Percentiles rank a stretch among this genome's conserved stretches.
phyloP scores from a whole-genome alignment of 2,888 invertebrate genomes.

The Trachelus stipa region DNA sequence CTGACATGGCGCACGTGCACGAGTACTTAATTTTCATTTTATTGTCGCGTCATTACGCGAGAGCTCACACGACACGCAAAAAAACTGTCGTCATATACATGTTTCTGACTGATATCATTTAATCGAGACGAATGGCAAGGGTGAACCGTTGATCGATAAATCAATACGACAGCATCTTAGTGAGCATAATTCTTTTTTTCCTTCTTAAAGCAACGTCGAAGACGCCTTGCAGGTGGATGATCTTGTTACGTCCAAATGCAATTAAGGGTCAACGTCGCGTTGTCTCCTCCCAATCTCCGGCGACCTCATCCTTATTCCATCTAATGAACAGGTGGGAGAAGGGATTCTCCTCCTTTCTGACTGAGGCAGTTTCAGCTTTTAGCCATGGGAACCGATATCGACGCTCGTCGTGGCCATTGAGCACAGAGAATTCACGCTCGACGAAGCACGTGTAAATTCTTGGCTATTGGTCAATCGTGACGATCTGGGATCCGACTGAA shows the following conservation, averaged over 20 bases:
- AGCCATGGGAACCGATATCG: conserved; percentile 1
- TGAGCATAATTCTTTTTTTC: not conserved
- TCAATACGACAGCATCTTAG: not conserved
- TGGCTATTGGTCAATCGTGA: conserved; percentile 8
- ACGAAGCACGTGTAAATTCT: conserved; percentile 8
- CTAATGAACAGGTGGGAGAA: not conserved
- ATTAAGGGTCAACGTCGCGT: not conserved
- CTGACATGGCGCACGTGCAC: not conserved
- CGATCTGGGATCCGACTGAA: not conserved
- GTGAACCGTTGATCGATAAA: not conserved
- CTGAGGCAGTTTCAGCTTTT: not conserved
- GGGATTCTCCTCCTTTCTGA: not conserved
- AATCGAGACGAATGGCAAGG: not conserved
- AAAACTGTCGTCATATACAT: not conserved
- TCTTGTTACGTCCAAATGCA: not conserved
- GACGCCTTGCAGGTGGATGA: not conserved
- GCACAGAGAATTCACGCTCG: not conserved
- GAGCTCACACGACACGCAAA: not conserved
- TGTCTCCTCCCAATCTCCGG: not conserved
- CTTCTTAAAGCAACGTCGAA: not conserved
- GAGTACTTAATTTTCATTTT: not conserved
- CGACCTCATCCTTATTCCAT: not conserved
- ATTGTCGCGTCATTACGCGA: not conserved
- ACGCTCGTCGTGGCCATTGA: not conserved
- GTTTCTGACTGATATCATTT: not conserved